phyloP scores from a whole-genome alignment of 2,888 invertebrate species.

The Busseola fusca region DNA sequence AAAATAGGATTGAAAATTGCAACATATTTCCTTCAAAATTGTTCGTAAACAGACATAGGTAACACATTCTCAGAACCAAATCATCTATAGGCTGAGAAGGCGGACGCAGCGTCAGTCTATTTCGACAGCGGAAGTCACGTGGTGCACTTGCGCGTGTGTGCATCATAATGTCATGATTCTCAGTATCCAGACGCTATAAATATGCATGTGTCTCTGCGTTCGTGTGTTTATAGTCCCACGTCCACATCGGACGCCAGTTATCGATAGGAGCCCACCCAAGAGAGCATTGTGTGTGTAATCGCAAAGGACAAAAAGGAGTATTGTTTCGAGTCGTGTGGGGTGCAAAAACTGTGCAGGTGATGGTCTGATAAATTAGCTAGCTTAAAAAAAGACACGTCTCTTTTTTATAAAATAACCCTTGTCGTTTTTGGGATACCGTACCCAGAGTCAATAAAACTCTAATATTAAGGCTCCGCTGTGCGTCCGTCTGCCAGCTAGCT shows the following conservation, averaged over 20 bases:
- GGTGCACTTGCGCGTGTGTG: slow-evolving; percentile 73
- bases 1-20: slow-evolving; percentile 15
- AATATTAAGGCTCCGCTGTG: too few species aligned
- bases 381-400: slow-evolving; percentile 18
- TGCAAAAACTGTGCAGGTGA: slow-evolving; percentile 76
- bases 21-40: slow-evolving; percentile 10
- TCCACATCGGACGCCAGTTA: slow-evolving; percentile 61
- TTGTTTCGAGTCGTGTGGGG: slow-evolving; percentile 72
- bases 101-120: slow-evolving; percentile 75
- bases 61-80: slow-evolving; percentile 49
- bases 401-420: slow-evolving; percentile 16
- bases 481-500: not conserved
- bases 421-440: slow-evolving; percentile 24
- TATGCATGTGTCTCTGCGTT: slow-evolving; percentile 71
- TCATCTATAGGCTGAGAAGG: slow-evolving; percentile 41
- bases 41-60: slow-evolving; percentile 28
- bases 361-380: slow-evolving; percentile 68
- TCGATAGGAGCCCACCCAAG: slow-evolving; percentile 79
- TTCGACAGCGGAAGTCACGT: slow-evolving; percentile 84
- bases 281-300: slow-evolving; percentile 69
- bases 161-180: slow-evolving; percentile 82
- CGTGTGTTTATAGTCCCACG: slow-evolving; percentile 62
- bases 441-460: not conserved
- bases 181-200: slow-evolving; percentile 80
- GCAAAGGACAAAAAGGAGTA: slow-evolving; percentile 71